A percentile compares a stretch with the other conserved stretches of the same genome.
phyloP scores from a whole-genome alignment of 2,888 invertebrate species.

The Frankliniella fusca region DNA sequence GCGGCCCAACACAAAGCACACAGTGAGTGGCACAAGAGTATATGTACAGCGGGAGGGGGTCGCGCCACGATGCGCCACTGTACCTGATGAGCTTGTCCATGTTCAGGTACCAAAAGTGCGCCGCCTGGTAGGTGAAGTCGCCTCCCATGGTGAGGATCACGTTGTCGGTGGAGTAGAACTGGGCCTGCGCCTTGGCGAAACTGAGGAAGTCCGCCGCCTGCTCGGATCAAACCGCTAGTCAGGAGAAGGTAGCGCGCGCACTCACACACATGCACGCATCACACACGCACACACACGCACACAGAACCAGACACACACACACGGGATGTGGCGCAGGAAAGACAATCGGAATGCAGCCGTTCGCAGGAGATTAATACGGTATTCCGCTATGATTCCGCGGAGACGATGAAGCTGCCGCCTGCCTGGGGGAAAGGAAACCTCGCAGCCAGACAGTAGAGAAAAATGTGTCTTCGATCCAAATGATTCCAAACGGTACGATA shows the following conservation, averaged over 20 bases:
- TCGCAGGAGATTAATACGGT: neutral
- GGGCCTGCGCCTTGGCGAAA: conserved; percentile 56
- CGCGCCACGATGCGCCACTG: conserved; percentile 33
- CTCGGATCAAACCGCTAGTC: conserved; percentile 3
- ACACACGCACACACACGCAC: too few relatives aligned
- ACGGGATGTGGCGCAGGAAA: too few relatives aligned
- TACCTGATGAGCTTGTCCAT: conserved; percentile 79
- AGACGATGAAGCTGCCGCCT: too few relatives aligned
- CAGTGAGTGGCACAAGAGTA: neutral
- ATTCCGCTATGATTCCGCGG: neutral
- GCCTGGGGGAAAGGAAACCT: neutral
- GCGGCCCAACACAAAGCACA: neutral
- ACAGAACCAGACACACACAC: too few relatives aligned
- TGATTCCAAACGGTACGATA: too few relatives aligned
- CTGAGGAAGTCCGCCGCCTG: conserved; percentile 52
- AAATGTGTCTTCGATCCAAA: too few relatives aligned
- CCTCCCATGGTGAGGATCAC: conserved; percentile 85
- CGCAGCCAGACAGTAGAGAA: neutral
- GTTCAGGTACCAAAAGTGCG: conserved; percentile 74
- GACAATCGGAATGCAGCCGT: neutral
- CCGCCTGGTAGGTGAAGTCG: conserved; percentile 83
- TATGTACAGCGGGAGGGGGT: neutral
- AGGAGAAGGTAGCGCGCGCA: too few relatives aligned
- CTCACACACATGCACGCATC: too few relatives aligned
- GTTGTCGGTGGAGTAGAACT: conserved; percentile 63